These are phyloP conservation scores for Zaprionus ghesquierei DNA, from an alignment of 1,140 invertebrate species.

Conservation along the genomic window DNA sequence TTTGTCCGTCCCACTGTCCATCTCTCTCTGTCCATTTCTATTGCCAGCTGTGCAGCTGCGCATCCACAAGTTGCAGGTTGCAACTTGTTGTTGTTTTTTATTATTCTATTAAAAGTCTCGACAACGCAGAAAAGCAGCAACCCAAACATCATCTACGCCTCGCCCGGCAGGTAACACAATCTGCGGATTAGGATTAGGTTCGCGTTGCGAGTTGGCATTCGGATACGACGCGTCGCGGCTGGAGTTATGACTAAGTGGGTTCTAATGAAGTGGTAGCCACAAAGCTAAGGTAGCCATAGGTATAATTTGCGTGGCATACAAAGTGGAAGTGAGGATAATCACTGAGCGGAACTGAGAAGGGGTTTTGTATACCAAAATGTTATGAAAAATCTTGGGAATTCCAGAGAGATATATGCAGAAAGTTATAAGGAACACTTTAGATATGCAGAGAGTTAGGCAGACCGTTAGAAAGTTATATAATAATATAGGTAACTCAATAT, in stretches of 20 bases:
- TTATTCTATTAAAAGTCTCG: constrained; percentile 9
- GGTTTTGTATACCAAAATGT: background rate
- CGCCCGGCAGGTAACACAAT: constrained; percentile 28
- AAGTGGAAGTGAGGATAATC: background rate
- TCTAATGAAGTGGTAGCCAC: constrained; percentile 64
- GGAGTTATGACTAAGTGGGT: constrained; percentile 68
- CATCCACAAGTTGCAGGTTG: constrained; percentile 18
- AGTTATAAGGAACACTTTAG: background rate
- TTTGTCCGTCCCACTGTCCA: constrained; percentile 9
- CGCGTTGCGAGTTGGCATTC: constrained; percentile 20
- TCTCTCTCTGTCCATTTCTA: constrained; percentile 46
- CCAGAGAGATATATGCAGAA: background rate
- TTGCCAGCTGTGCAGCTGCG: constrained; percentile 60
- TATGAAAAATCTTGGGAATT: background rate
- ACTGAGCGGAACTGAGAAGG: background rate
- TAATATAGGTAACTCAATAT: background rate
- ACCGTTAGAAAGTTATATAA: background rate
- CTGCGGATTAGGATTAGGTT: constrained; percentile 21
- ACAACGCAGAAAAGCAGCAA: background rate
- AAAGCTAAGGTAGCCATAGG: background rate
- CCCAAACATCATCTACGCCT: constrained; percentile 26
- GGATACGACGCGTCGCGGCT: constrained; percentile 35
- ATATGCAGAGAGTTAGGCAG: background rate
- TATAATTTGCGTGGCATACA: background rate
- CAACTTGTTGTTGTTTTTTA: background rate